These are phyloP conservation scores for Australoheros facetus DNA, from an alignment of 2,797 vertebrate genomes.

Conservation along the genomic window DNA sequence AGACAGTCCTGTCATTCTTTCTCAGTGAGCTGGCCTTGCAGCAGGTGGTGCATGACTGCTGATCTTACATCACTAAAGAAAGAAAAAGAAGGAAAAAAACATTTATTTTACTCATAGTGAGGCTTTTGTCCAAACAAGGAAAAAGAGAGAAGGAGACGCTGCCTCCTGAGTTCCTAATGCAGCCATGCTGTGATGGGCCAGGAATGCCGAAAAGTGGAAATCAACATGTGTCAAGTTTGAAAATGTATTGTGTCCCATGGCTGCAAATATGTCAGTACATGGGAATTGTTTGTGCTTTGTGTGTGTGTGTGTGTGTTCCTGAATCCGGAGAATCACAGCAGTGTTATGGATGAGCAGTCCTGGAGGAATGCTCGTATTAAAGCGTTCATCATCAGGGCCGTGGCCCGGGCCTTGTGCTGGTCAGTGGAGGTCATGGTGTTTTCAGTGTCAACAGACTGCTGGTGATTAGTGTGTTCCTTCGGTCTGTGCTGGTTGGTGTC, in stretches of 20 bases:
- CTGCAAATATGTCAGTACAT: slow-evolving; percentile 13
- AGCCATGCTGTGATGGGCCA: not conserved
- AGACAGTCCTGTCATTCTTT: slow-evolving; percentile 65
- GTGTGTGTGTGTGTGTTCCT: slow-evolving; percentile 30
- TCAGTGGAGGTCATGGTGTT: slow-evolving; percentile 24
- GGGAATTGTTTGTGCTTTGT: slow-evolving; percentile 15
- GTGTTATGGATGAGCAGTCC: slow-evolving; percentile 36
- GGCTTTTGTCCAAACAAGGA: slow-evolving; percentile 71
- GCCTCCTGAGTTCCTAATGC: not conserved
- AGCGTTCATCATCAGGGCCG: slow-evolving; percentile 42
- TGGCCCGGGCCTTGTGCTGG: slow-evolving; percentile 22
- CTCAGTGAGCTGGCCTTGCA: slow-evolving; percentile 29
- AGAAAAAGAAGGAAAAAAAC: not conserved
- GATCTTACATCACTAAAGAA: slow-evolving; percentile 44
- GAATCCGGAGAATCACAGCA: slow-evolving; percentile 32
- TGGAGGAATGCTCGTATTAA: slow-evolving; percentile 53
- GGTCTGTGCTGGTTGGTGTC: not conserved
- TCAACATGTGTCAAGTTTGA: slow-evolving; percentile 25
- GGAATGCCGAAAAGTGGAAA: slow-evolving; percentile 13
- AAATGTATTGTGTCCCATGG: slow-evolving; percentile 16
- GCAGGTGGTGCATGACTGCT: slow-evolving; percentile 50
- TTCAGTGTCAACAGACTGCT: slow-evolving; percentile 40
- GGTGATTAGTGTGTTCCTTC: not conserved
- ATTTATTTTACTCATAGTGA: slow-evolving; percentile 4
- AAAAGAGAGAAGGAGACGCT: slow-evolving; percentile 31